A percentile compares a stretch with the other conserved stretches of the same genome.
These are phyloP conservation scores for Romanogobio albipinnatus DNA, from an alignment of 2,113 vertebrate genomes.

Conservation along the genomic window DNA sequence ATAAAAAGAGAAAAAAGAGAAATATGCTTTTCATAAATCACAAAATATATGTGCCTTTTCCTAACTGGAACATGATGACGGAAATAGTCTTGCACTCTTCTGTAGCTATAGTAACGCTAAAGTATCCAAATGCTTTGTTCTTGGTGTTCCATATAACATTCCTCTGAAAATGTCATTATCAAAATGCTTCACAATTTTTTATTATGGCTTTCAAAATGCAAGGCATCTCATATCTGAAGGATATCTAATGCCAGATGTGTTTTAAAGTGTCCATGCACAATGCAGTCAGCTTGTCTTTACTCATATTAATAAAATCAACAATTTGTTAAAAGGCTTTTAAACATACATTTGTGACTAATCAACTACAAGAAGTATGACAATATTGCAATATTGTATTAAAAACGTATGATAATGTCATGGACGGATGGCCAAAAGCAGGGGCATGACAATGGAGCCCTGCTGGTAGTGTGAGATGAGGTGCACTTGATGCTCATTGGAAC, in stretches of 20 bases:
- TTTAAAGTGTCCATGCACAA: neutral
- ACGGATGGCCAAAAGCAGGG: neutral
- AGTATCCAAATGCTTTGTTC: constrained; percentile 33
- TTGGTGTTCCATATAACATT: constrained; percentile 12
- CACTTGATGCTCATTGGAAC: neutral
- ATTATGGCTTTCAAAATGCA: constrained; percentile 14
- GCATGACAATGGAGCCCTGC: neutral
- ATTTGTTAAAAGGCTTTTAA: neutral
- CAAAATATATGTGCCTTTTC: constrained; percentile 30
- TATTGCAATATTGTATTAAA: neutral
- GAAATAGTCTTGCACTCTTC: constrained; percentile 41
- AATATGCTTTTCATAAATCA: constrained; percentile 4
- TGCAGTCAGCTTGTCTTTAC: neutral
- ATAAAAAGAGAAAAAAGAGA: neutral
- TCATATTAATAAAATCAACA: neutral
- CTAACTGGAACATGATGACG: constrained; percentile 35
- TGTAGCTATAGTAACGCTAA: constrained; percentile 52
- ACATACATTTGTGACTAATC: neutral
- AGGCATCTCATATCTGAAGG: neutral
- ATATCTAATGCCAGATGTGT: neutral
- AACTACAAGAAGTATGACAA: neutral
- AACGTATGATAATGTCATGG: neutral
- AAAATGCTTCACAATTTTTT: neutral
- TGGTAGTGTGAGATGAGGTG: neutral
- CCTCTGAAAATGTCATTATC: constrained; percentile 15